Conservation (phyloP, 2,113 vertebrate genomes). For the Stigmatopora nigra region DNA sequence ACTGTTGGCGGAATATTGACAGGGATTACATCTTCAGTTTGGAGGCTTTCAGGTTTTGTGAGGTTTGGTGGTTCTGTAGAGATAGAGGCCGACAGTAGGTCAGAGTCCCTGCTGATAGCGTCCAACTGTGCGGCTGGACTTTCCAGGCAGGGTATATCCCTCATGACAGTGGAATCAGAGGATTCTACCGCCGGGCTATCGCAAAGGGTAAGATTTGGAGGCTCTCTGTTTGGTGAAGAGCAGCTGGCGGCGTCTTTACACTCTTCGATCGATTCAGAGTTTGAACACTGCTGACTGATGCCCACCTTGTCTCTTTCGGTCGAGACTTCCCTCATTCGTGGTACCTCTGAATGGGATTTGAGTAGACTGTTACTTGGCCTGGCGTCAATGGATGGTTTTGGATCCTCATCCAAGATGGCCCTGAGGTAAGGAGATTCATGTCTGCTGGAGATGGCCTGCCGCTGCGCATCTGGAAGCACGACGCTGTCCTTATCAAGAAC, state of each 20-base stretch:
- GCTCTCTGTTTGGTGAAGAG: constrained; percentile 59
- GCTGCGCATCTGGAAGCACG: constrained; percentile 72
- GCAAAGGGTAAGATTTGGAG: constrained; percentile 29
- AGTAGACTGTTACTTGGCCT: constrained; percentile 69
- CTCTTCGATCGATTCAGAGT: constrained; percentile 63
- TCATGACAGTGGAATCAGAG: constrained; percentile 30
- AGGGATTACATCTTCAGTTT: constrained; percentile 25
- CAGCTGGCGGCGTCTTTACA: constrained; percentile 46
- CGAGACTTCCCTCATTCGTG: constrained; percentile 62
- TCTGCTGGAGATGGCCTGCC: constrained; percentile 61
- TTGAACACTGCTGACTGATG: constrained; percentile 46
- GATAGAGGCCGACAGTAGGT: constrained; percentile 23
- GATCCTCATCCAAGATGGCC: constrained; percentile 82
- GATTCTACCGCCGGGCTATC: constrained; percentile 36
- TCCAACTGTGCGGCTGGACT: constrained; percentile 31
- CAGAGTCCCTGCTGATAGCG: constrained; percentile 37
- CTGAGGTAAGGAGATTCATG: constrained; percentile 77
- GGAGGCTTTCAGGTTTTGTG: constrained; percentile 21
- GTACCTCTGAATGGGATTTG: constrained; percentile 70
- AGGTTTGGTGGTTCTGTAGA: constrained; percentile 24
- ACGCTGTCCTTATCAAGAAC: constrained; percentile 78
- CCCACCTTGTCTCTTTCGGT: constrained; percentile 58
- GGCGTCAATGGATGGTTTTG: constrained; percentile 72
- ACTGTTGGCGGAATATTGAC: constrained; percentile 31
- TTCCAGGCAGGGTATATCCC: constrained; percentile 41